phyloP scores from a whole-genome alignment of 1,140 invertebrate genomes.

The Zaprionus inermis region DNA sequence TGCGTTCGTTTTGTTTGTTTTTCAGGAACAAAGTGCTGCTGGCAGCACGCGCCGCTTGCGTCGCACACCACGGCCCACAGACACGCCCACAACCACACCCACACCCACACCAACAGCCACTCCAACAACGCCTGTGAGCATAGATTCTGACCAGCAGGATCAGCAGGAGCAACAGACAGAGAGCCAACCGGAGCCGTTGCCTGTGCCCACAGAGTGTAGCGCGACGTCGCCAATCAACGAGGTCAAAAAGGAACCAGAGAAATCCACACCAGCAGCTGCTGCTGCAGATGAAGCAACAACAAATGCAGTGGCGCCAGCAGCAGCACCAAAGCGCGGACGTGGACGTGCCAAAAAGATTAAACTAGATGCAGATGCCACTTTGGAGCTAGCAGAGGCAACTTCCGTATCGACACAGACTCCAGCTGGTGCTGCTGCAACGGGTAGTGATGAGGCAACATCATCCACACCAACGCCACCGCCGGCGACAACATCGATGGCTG shows the following conservation, averaged over 20 bases:
- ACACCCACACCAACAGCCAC: slow-evolving; percentile 9
- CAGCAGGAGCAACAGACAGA: neutral
- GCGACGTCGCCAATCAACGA: slow-evolving; percentile 17
- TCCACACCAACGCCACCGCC: neutral
- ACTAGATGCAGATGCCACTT: slow-evolving; percentile 37
- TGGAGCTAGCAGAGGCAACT: neutral
- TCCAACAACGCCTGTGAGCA: slow-evolving; percentile 12
- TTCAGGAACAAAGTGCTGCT: slow-evolving; percentile 58
- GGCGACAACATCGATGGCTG: slow-evolving; percentile 23
- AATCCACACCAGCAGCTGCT: slow-evolving; percentile 10
- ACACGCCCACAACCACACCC: slow-evolving; percentile 42
- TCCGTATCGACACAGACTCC: neutral
- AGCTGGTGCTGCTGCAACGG: neutral
- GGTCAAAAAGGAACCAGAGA: slow-evolving; percentile 64
- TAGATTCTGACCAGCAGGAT: neutral
- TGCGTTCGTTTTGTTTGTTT: neutral
- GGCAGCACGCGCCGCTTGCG: slow-evolving; percentile 61
- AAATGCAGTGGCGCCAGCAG: slow-evolving; percentile 9
- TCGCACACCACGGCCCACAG: slow-evolving; percentile 64
- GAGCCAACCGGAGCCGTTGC: neutral
- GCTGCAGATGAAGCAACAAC: slow-evolving; percentile 1
- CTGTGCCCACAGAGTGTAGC: neutral
- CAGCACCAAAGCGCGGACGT: slow-evolving; percentile 67
- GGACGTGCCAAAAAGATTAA: slow-evolving; percentile 75
- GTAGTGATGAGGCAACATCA: neutral